Conservation (phyloP, 2,888 invertebrate species). For the Pelosia muscerda region DNA sequence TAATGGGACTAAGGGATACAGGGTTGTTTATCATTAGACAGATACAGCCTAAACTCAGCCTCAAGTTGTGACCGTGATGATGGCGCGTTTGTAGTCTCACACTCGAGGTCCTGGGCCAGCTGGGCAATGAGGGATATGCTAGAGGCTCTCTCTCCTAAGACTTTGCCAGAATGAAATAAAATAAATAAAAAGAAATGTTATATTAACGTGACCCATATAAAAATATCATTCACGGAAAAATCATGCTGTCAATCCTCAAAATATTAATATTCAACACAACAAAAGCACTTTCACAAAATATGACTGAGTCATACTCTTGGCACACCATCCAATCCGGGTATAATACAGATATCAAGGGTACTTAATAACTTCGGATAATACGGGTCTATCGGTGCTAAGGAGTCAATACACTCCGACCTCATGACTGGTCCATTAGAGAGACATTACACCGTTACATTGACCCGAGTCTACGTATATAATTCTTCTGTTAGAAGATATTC, state of each 20-base stretch:
- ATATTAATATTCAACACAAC: neutral
- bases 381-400: neutral
- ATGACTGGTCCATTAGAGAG: neutral
- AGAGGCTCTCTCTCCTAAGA: no score
- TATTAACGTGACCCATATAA: no score
- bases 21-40: no score
- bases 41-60: no score
- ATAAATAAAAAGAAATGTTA: no score
- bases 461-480: neutral
- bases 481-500: neutral
- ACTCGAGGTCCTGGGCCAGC: no score
- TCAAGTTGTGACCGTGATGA: no score
- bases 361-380: conserved; percentile 2
- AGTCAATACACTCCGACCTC: conserved; percentile 1
- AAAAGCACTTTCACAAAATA: neutral
- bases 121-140: no score
- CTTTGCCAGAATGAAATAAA: no score
- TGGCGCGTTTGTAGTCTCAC: no score
- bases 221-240: neutral
- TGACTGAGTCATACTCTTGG: conserved; percentile 1
- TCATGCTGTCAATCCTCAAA: neutral
- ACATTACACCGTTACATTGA: neutral
- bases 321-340: neutral
- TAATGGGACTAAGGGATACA: no score
- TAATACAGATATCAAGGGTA: conserved; percentile 3